Evolutionary conservation across 2,113 vertebrate genomes (phyloP).

Genomic region (Chaenogobius annularis): DNA sequence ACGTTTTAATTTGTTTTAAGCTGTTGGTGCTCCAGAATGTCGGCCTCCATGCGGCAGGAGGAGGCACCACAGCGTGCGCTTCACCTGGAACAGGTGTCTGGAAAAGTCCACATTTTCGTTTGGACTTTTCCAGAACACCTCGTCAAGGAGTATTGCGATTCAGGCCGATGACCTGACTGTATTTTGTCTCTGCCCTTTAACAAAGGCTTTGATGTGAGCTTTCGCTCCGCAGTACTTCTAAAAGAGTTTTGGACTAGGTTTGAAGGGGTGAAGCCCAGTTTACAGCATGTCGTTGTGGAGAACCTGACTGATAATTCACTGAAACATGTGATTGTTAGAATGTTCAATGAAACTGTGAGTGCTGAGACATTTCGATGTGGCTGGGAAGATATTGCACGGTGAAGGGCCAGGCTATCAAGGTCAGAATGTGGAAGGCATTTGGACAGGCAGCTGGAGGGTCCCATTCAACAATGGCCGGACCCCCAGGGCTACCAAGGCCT

Average conservation of each 20-base stretch:
- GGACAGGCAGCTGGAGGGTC: conserved; percentile 1
- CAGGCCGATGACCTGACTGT: neutral
- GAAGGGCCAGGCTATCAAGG: conserved; percentile 3
- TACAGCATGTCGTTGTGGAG: neutral
- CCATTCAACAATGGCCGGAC: neutral
- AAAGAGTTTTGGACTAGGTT: neutral
- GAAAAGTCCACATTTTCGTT: neutral
- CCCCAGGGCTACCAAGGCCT: conserved; percentile 3
- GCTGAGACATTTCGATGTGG: neutral
- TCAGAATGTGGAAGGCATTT: conserved; percentile 1
- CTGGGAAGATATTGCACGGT: neutral
- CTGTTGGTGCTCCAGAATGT: neutral
- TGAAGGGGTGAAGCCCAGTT: neutral
- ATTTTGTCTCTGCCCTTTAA: neutral
- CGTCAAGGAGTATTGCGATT: neutral
- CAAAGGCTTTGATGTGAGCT: neutral
- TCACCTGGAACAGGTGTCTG: neutral
- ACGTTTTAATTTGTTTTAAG: neutral
- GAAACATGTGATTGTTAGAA: neutral
- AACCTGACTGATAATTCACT: neutral
- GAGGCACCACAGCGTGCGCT: neutral
- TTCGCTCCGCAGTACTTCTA: neutral
- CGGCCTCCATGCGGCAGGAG: conserved; percentile 1
- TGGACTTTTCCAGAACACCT: neutral
- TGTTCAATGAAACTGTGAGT: conserved; percentile 1